Base-by-base conservation (phyloP, 2,797 vertebrate species). In the Neosalanx taihuensis region DNA sequence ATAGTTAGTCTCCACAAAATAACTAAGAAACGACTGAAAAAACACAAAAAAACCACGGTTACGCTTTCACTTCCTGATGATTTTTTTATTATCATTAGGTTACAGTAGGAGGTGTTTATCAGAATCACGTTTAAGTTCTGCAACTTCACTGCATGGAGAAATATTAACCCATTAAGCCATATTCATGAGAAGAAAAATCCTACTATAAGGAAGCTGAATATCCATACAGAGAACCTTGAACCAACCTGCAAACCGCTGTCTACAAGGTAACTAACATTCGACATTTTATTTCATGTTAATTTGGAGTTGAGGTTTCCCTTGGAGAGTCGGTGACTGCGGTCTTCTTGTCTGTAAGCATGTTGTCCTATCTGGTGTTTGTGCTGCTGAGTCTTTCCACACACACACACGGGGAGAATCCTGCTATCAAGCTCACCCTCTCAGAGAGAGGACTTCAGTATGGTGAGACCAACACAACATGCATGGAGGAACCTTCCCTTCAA, bases 381-480 rank as follows among this genome's bases (percentile, higher is more conserved):
- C 70, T 89, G 15, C 69, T 89, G 17, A 3, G 30, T 0, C 0
- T 85, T 41, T 10, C 77, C 0, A 37, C 12, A 0, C 61, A 71
- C 0, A 4, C 76, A 4, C 13, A 33, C 0, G 61, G 56, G 61
- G 59, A 81, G 78, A 83, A 87, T 4, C 86, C 93, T 0, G 89
- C 89, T 4, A 58, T 96, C 3, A 88, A 90, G 82, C 75, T 86
- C 12, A 59, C 79, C 59, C 67, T 96, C 68, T 93, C 82, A 3
- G 66, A 70, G 66, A 93, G 90, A 15, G 92, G 91, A 0, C 85
- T 96, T 61, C 85, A 92, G n/a, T 92, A 93, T 0, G 92, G 95
- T 96, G 76, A 76, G 92, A 56, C 23, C 12, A 12, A 41, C 37
- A 41, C 35, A 7, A 35, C 35, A 35, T 35, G 35, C 35, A 4